These are phyloP conservation scores for Brenthis daphne DNA, from an alignment of 2,888 invertebrate species.

Conservation along the genomic window DNA sequence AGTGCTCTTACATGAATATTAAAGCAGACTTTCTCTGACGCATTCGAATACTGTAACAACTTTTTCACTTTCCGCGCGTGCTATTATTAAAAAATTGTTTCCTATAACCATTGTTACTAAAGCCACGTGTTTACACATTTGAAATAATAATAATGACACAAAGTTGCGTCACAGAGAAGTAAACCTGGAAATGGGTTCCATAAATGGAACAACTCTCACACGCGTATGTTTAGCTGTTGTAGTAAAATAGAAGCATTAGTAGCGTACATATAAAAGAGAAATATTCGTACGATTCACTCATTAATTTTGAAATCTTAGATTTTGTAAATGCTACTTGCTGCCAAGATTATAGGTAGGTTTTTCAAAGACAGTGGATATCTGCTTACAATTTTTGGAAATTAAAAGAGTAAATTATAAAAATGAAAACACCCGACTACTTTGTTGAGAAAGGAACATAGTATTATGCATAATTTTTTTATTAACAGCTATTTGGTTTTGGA, in stretches of 20 bases:
- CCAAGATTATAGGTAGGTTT: too few relatives aligned
- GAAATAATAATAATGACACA: constrained; percentile 22
- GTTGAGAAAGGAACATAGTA: too few relatives aligned
- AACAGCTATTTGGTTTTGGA: too few relatives aligned
- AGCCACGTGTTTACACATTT: constrained; percentile 27
- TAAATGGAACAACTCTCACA: constrained; percentile 9
- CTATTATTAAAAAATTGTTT: constrained; percentile 44
- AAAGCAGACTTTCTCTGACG: constrained; percentile 54
- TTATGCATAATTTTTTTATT: too few relatives aligned
- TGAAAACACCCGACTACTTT: too few relatives aligned
- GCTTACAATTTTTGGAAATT: too few relatives aligned
- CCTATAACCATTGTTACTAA: constrained; percentile 47
- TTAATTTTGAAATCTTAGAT: too few relatives aligned
- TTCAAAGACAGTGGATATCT: too few relatives aligned
- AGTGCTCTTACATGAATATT: constrained; percentile 43
- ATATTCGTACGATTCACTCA: too few relatives aligned
- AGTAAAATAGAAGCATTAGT: background rate
- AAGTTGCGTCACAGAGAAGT: constrained; percentile 22
- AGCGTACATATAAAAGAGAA: too few relatives aligned
- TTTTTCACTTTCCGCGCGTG: constrained; percentile 47
- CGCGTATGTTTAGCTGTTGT: background rate
- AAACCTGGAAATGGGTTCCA: constrained; percentile 32
- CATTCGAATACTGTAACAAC: constrained; percentile 43
- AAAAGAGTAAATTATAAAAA: too few relatives aligned
- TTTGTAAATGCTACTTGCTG: too few relatives aligned